Evolutionary conservation across 2,113 vertebrate species (phyloP), one percentile per base, ranked within the genome.

Genomic region (Eira barbara): DNA sequence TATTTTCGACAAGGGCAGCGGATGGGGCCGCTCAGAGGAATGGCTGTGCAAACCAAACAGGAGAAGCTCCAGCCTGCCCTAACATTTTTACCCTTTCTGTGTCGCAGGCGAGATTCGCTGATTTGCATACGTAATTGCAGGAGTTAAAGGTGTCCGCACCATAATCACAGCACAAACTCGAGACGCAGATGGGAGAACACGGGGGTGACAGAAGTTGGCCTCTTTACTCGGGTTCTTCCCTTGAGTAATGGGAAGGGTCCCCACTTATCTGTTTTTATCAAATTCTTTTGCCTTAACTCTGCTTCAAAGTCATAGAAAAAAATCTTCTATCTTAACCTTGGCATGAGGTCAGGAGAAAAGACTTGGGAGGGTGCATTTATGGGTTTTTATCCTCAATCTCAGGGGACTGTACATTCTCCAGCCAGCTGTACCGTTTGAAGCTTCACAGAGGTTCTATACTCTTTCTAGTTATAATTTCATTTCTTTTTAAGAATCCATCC

Each of bases 301-400:
- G 42, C 96, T 97, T 97, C 96, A 97, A 97, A 98, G 95, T 97
- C 85, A 89, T 93, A 74, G 61, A 96, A 81, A 81, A 96, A 71
- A 92, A 47, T 47, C 91, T 96, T 98, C 97, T 76, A 23, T 94
- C 96, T 97, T 98, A 97, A 97, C 97, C 95, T 96, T 98, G 97
- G 94, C 93, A 67, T 90, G 85, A 98, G 97, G 97, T 97, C 94
- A 97, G n/a, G 49, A 98, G 94, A 96, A 97, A 97, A 98, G 94
- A 97, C 94, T 87, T 83, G 91, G 89, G 93, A 97, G 84, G 93
- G 85, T 78, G 25, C 89, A 94, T 97, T 97, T 96, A 87, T 61
- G 94, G 87, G 85, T 97, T 97, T 98, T 96, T 63, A 97, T 95
- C 78, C 81, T 79, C 11, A 20, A 25, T 98, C 97, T 92, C 97